Percentiles rank a stretch among this genome's conserved stretches.
These are phyloP conservation scores for Agapornis roseicollis DNA, from an alignment of 2,113 vertebrate genomes.

Conservation along the genomic window DNA sequence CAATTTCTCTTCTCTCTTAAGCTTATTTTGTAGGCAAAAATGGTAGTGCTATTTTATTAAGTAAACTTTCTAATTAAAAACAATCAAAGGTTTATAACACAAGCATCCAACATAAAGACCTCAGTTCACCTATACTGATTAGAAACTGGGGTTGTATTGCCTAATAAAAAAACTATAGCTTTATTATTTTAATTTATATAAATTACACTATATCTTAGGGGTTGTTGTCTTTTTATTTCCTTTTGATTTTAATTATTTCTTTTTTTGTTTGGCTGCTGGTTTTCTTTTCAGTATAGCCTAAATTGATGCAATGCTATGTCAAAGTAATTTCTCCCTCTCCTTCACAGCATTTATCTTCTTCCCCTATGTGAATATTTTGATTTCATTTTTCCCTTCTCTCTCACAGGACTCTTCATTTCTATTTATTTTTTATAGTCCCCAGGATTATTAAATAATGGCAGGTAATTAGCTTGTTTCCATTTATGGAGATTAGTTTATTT, in stretches of 20 bases:
- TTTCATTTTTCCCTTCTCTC: background rate
- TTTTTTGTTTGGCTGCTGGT: background rate
- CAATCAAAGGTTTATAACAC: background rate
- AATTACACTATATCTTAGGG: background rate
- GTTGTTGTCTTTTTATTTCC: background rate
- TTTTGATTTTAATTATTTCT: background rate
- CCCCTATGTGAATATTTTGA: background rate
- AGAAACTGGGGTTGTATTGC: background rate
- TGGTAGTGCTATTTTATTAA: background rate
- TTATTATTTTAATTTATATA: background rate
- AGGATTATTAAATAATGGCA: background rate
- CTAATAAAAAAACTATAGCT: background rate
- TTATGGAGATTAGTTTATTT: background rate
- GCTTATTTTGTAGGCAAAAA: background rate
- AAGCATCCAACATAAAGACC: background rate
- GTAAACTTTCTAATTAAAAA: constrained; percentile 31
- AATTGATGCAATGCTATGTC: background rate
- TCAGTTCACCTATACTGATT: background rate
- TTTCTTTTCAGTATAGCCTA: rapidly evolving
- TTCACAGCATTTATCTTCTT: background rate
- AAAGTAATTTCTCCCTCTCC: background rate
- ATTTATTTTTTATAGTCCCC: background rate
- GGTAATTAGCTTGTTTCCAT: background rate
- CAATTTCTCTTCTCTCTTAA: background rate
- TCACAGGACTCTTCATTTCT: background rate